Conservation (phyloP, 2,113 vertebrate genomes). For the Larimichthys crocea region DNA sequence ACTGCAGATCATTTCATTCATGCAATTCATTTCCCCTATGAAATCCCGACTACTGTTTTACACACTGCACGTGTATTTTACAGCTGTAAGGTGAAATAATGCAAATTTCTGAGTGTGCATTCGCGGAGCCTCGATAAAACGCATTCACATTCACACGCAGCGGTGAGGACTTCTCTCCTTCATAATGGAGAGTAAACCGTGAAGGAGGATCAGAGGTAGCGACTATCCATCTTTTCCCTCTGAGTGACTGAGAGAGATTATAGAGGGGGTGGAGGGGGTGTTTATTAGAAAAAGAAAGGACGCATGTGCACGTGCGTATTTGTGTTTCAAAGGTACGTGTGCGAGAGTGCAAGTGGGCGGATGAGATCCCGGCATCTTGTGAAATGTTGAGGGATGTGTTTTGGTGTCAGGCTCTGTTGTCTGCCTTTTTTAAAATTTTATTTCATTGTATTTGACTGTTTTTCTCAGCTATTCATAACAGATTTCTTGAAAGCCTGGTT, state of each 20-base stretch:
- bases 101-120: not conserved
- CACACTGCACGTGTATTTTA: not conserved
- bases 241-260: slow-evolving; percentile 61
- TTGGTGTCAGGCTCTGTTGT: slow-evolving; percentile 51
- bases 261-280: slow-evolving; percentile 50
- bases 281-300: slow-evolving; percentile 55
- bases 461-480: slow-evolving; percentile 38
- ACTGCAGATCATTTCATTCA: not conserved
- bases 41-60: not conserved
- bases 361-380: slow-evolving; percentile 62
- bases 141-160: slow-evolving; percentile 12
- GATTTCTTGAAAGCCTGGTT: slow-evolving; percentile 30
- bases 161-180: not conserved
- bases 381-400: slow-evolving; percentile 48
- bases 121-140: not conserved
- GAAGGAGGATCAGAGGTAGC: slow-evolving; percentile 38
- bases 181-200: slow-evolving; percentile 28
- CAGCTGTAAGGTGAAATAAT: no score
- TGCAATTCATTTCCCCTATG: not conserved
- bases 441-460: slow-evolving; percentile 30
- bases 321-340: slow-evolving; percentile 40
- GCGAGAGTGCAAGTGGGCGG: slow-evolving; percentile 50
- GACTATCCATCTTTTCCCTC: slow-evolving; percentile 10
- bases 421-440: not conserved
- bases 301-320: slow-evolving; percentile 39